Evolutionary conservation across 92 coral and sea anemone species (phyloP), one percentile per base, ranked within the genome.

Genomic region (Epizoanthus scotinus): DNA sequence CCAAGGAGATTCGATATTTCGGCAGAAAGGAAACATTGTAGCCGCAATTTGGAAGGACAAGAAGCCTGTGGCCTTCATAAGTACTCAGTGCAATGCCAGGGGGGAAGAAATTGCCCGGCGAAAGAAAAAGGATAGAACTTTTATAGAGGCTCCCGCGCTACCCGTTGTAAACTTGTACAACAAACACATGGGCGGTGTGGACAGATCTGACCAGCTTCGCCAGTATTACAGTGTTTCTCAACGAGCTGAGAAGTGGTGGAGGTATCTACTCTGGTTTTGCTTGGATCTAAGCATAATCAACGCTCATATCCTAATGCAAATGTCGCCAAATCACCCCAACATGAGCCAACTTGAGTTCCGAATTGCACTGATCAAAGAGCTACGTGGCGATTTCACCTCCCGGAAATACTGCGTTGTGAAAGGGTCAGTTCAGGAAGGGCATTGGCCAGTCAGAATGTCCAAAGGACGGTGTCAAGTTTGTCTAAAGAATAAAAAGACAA

Each of bases 41-140:
- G 84, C 67, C 8, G 61, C 86, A 8, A 83, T 67, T 40, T 90
- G 93, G 88, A 86, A 90, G 63, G 93, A 90, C 22, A 90, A 40
- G 9, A 84, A 70, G 67, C 66, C 42, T 25, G 91, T 84, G 3
- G 72, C 71, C 81, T 87, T 78, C 79, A 71, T 83, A 5, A 73
- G 82, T 53, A 83, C 87, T 1, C 74, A 83, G 52, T 73, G 49
- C 4, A 52, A 38, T 27, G 73, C 87, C 22, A 25, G 25, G 28
- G 22, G 73, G 50, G 22, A 67, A 2, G 47, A 67, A 52, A 26
- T 2, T 1, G 47, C 6, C 0, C 3, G 10, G 17, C 28, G 71
- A 1, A 62, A 62, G 31, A 72, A 78, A 40, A 71, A 71, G 13
- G 66, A 78, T 61, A 58, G 73, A 25, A 31, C 17, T n/a, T 25